Percentiles rank a stretch among this genome's conserved stretches.
phyloP scores from a whole-genome alignment of 2,888 invertebrate genomes.

The Leucania comma region DNA sequence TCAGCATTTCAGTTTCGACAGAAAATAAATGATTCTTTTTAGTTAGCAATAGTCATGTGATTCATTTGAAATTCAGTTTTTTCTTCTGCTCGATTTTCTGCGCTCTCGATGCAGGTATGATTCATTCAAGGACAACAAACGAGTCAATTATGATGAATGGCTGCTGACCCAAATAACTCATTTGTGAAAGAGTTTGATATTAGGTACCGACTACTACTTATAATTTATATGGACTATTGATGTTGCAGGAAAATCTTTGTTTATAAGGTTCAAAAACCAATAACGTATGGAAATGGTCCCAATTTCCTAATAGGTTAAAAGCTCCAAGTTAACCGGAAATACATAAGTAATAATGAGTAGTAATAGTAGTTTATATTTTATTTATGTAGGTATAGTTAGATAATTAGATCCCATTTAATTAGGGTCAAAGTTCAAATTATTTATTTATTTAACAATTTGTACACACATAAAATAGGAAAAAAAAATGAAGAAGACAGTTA shows the following conservation, averaged over 20 bases:
- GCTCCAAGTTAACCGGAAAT: not conserved
- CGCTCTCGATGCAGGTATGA: conserved; percentile 38
- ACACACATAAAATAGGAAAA: too few relatives aligned
- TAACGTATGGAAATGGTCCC: not conserved
- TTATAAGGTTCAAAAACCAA: not conserved
- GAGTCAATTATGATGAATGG: conserved; percentile 48
- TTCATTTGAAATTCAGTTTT: conserved; percentile 18
- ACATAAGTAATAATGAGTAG: not conserved
- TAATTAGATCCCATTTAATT: not conserved
- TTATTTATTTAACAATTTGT: too few relatives aligned
- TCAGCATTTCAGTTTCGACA: not conserved
- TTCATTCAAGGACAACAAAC: conserved; percentile 52
- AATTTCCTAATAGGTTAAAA: not conserved
- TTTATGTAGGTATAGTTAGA: not conserved
- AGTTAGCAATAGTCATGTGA: conserved; percentile 11
- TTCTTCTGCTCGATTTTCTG: conserved; percentile 8
- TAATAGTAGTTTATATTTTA: not conserved
- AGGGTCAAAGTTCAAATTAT: not conserved
- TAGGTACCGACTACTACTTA: not conserved
- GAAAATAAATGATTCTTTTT: conserved; percentile 6
- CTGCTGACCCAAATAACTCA: conserved; percentile 54
- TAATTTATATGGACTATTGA: not conserved
- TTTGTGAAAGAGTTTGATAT: conserved; percentile 27
- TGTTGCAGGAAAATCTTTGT: not conserved
- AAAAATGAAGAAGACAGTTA: too few relatives aligned